Evolutionary conservation across 92 coral and sea anemone genomes (phyloP), one percentile per base, ranked within the genome.

Genomic region (Galaxea fascicularis): DNA sequence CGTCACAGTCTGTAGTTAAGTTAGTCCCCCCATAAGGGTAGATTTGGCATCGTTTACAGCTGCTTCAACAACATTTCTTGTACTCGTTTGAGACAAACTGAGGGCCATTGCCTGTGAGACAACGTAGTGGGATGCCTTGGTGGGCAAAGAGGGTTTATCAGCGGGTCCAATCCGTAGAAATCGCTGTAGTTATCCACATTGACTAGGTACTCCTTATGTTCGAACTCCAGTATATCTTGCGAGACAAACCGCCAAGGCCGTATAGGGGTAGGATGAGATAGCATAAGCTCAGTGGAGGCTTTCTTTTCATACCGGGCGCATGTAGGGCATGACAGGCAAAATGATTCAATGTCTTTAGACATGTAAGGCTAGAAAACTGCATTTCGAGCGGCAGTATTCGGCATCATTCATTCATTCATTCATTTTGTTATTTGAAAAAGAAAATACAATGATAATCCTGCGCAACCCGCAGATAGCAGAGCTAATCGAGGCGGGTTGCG

Each of bases 91-190:
- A n/a, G n/a, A n/a, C n/a, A n/a, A n/a, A n/a, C n/a, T n/a, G n/a
- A n/a, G n/a, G n/a, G n/a, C n/a, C n/a, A n/a, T n/a, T n/a, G n/a
- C n/a, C n/a, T n/a, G n/a, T n/a, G n/a, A n/a, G n/a, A n/a, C n/a
- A n/a, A n/a, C n/a, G n/a, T n/a, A n/a, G n/a, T n/a, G n/a, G n/a
- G n/a, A n/a, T n/a, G n/a, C n/a, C n/a, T n/a, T n/a, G n/a, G n/a
- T 31, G 74, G n/a, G 88, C 84, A 49, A 83, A 83, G 62, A 74
- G 78, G 35, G 76, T n/a, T n/a, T n/a, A n/a, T n/a, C n/a, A 44
- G 64, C 28, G 25, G 29, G 65, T 80, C 52, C 30, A 65, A 15
- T 26, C 66, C 66, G 11, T 64, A 24, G 30, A 64, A 80, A 22
- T 80, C 75, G 45, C 74, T 44, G 70, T 26, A 74, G 22, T 74